Base-by-base conservation (phyloP, 2,797 vertebrate genomes). In the Darevskia mixta region DNA sequence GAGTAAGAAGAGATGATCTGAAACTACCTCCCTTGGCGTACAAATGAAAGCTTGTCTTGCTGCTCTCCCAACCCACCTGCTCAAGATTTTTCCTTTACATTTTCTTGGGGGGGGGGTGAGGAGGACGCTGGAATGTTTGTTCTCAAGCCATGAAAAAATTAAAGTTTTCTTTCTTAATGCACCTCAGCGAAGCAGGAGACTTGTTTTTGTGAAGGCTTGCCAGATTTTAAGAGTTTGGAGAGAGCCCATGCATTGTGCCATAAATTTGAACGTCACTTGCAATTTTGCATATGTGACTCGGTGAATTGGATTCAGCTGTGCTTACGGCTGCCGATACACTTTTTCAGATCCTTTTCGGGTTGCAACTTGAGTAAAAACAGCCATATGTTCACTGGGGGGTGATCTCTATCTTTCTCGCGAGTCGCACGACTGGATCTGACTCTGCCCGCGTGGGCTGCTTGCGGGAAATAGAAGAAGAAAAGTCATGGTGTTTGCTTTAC, bases 231-330 rank as follows among this genome's bases (percentile, higher is more conserved):
- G 29, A 80, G 29, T 82, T 87, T 82, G 71, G 41, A 81, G 90
- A 75, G 1, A 2, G 43, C 80, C 83, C 89, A 82, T 88, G 83
- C 82, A 87, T 61, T 49, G 20, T 83, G 43, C 88, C n/a, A 61
- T 87, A 87, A 92, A 90, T 91, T 90, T 89, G 90, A 93, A 88
- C 17, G 79, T 23, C 0, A 2, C 58, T 85, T 86, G 82, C 88
- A 91, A 91, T 90, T 92, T 72, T 86, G 27, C 76, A 41, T 0
- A 75, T 35, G 11, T 93, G 93, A 93, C 83, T 92, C 35, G 15
- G 15, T 76, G 85, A 86, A 72, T 23, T 93, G 79, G 79, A 86
- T 93, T 76, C 89, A 94, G 90, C 90, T 94, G 89, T 75, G 86
- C 61, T 75, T 82, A 55, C 43, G 0, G 0, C 80, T 32, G 35